These are phyloP conservation scores for Ascidia mentula DNA, from an alignment of 23 tunicate genomes.

Conservation along the genomic window DNA sequence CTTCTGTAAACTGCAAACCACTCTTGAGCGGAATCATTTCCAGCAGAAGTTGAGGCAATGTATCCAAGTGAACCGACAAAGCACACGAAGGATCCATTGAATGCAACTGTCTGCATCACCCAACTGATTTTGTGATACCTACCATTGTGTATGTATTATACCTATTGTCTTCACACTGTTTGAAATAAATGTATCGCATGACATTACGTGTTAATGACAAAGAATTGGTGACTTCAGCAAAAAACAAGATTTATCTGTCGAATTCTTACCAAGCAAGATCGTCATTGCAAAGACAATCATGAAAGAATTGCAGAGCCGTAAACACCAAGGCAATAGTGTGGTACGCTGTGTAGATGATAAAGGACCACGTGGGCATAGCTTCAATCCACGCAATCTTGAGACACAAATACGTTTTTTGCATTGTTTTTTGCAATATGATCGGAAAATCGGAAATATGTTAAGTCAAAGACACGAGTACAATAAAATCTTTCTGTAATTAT, in stretches of 20 bases:
- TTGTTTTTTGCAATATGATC: too few species aligned
- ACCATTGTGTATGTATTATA: neutral
- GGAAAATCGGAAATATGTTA: neutral
- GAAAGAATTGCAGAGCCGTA: constrained; percentile 50
- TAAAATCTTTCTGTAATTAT: too few species aligned
- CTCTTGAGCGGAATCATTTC: constrained; percentile 3
- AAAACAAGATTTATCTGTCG: neutral
- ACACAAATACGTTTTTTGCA: too few species aligned
- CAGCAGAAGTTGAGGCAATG: constrained; percentile 7
- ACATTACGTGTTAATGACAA: neutral
- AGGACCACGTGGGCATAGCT: constrained; percentile 11
- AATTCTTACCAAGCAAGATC: constrained; percentile 61
- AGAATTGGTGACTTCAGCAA: neutral
- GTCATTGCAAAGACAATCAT: constrained; percentile 85
- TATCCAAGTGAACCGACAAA: constrained; percentile 37
- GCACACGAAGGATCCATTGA: constrained; percentile 45
- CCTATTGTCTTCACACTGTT: neutral
- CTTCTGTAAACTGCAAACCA: constrained; percentile 36
- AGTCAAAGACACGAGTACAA: too few species aligned
- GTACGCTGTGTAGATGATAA: constrained; percentile 47
- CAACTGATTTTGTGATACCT: constrained; percentile 72
- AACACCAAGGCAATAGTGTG: constrained; percentile 29
- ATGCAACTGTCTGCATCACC: constrained; percentile 39
- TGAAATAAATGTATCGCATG: neutral
- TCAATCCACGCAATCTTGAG: constrained; percentile 12